These are phyloP conservation scores for Thomomys bottae DNA, from an alignment of 2,113 vertebrate genomes.

Conservation along the genomic window DNA sequence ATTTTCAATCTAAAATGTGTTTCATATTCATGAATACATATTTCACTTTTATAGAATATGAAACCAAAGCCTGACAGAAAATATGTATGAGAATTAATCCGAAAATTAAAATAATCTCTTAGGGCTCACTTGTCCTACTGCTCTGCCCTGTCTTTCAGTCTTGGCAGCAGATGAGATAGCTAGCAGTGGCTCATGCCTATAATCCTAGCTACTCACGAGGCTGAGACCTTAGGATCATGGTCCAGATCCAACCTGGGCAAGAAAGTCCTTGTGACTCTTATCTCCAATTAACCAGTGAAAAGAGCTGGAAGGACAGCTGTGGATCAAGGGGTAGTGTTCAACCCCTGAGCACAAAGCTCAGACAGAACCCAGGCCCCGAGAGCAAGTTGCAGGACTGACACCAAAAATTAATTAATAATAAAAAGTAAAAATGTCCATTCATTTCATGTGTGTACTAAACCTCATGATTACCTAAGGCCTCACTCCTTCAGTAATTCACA, in stretches of 20 bases:
- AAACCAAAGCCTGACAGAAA: conserved; percentile 58
- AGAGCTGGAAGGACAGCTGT: too few relatives aligned
- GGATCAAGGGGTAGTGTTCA: too few relatives aligned
- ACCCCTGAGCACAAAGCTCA: too few relatives aligned
- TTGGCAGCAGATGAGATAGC: conserved; percentile 13
- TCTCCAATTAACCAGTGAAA: too few relatives aligned
- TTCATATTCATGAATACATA: conserved; percentile 37
- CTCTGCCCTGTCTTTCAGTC: conserved; percentile 36
- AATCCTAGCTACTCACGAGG: too few relatives aligned
- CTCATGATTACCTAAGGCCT: not conserved
- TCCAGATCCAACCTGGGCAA: too few relatives aligned
- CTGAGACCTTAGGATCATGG: too few relatives aligned
- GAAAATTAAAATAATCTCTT: conserved; percentile 52
- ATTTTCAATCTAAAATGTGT: conserved; percentile 27
- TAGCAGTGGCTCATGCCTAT: too few relatives aligned
- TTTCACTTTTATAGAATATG: conserved; percentile 18
- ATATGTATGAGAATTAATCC: conserved; percentile 40
- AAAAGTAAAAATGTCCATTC: not conserved
- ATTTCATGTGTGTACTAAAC: conserved; percentile 3
- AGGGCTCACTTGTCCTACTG: conserved; percentile 29
- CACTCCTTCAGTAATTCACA: conserved; percentile 15
- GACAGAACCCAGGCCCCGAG: too few relatives aligned
- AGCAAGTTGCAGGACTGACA: too few relatives aligned
- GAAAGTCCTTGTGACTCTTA: too few relatives aligned
- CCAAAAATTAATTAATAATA: too few relatives aligned